A percentile compares a stretch with the other conserved stretches of the same genome.
Conservation (phyloP, 2,113 vertebrate genomes). For the Sula dactylatra region DNA sequence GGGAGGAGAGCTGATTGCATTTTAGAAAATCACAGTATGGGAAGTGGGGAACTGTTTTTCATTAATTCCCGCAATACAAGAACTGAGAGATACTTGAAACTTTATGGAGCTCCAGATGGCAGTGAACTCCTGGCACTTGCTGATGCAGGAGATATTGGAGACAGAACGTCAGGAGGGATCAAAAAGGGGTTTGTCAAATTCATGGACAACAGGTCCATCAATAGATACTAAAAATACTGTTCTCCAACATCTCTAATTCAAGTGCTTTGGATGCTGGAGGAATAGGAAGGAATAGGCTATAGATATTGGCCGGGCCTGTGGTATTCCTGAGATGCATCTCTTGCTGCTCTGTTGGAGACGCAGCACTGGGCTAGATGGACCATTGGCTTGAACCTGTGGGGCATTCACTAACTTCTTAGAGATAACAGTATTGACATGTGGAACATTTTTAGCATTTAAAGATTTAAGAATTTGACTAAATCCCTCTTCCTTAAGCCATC, state of each 20-base stretch:
- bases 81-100: neutral
- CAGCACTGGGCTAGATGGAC: too few species aligned
- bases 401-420: neutral
- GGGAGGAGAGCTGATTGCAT: neutral
- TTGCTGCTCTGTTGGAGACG: neutral
- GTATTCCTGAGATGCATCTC: neutral
- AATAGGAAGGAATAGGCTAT: neutral
- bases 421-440: neutral
- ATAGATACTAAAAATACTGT: neutral
- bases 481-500: neutral
- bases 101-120: rapidly evolving
- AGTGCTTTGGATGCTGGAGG: neutral
- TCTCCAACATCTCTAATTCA: neutral
- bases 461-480: neutral
- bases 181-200: neutral
- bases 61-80: neutral
- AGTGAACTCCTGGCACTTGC: neutral
- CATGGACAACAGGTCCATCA: neutral
- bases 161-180: neutral
- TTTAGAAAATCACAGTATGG: neutral
- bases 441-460: neutral
- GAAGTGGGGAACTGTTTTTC: neutral
- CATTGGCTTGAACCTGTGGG: neutral
- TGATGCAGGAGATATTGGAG: neutral
- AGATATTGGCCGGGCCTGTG: neutral